Base-by-base conservation (phyloP, 64 coral and sea anemone genomes). In the Exaiptasia diaphana region DNA sequence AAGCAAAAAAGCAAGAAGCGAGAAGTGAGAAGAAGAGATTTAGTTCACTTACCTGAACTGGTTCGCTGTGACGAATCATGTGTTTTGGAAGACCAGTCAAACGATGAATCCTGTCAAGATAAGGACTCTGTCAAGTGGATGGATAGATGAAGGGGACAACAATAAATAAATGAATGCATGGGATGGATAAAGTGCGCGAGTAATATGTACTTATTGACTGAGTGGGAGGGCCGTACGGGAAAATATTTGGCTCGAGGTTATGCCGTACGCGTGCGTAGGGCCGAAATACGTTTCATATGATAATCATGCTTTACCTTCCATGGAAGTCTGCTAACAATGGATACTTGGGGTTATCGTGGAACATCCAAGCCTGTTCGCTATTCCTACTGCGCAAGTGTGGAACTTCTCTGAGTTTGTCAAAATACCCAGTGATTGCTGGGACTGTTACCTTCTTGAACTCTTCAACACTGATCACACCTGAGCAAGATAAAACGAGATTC, bases 321-420 rank as follows among this genome's bases (percentile, higher is more conserved):
- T 94, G 91, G 21, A 94, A 74, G 54, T 94, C 91, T 50, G 91
- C 73, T 43, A 94, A 74, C 11, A 94, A 50, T 41, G 81, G 85
- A 33, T 94, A 94, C 75, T 94, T 94, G 5, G 87, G 79, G 35
- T 89, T 76, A 22, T 89, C 75, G 33, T 94, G 91, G 52, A 87
- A 94, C 75, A 94, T 94, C 91, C 91, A 94, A 12, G 87, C 56
- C 38, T 94, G 91, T 10, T 88, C 80, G 50, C 91, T 94, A 36
- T 94, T 88, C 20, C 91, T 80, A 59, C 91, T 94, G 64, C 91
- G 87, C 79, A 94, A 50, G 30, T 74, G 79, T 24, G 91, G 85
- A 4, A 83, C 74, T 14, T 77, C 40, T 30, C 91, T 35, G 10
- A 89, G 28, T 27, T 89, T 82, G 28, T 89, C 91, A 60, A 94